A percentile compares a stretch with the other conserved stretches of the same genome.
phyloP scores from a whole-genome alignment of 2,888 invertebrate species.

The Iselma pallidipennis region DNA sequence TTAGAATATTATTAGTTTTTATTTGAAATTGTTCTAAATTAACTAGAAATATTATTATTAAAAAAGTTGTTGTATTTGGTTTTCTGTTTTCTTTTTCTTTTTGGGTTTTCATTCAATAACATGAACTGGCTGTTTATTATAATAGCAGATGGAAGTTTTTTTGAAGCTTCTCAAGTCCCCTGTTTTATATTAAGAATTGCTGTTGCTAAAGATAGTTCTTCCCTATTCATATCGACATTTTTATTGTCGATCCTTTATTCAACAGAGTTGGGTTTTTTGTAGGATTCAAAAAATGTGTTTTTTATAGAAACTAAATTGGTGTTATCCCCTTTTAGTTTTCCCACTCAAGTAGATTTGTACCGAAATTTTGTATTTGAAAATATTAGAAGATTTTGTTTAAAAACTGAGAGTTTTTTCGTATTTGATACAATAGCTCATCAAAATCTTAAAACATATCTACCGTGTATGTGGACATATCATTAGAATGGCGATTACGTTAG shows the following conservation, averaged over 20 bases:
- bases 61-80: neutral
- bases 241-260: neutral
- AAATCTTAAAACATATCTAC: too few relatives aligned
- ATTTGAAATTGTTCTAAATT: too few relatives aligned
- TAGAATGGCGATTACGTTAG: slow-evolving; percentile 51
- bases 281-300: neutral
- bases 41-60: neutral
- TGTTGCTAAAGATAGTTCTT: neutral
- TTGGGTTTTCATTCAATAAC: neutral
- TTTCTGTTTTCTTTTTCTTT: neutral
- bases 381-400: too few relatives aligned
- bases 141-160: neutral
- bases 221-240: neutral
- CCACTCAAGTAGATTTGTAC: too few relatives aligned
- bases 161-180: neutral
- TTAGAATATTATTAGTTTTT: too few relatives aligned
- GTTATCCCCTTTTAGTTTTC: too few relatives aligned
- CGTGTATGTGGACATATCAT: too few relatives aligned
- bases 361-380: too few relatives aligned
- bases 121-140: neutral
- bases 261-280: neutral
- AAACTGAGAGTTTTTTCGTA: too few relatives aligned
- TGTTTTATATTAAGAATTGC: neutral
- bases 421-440: too few relatives aligned
- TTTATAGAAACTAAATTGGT: neutral